Conservation (phyloP, 1,140 invertebrate species). For the Drosophila melanica region DNA sequence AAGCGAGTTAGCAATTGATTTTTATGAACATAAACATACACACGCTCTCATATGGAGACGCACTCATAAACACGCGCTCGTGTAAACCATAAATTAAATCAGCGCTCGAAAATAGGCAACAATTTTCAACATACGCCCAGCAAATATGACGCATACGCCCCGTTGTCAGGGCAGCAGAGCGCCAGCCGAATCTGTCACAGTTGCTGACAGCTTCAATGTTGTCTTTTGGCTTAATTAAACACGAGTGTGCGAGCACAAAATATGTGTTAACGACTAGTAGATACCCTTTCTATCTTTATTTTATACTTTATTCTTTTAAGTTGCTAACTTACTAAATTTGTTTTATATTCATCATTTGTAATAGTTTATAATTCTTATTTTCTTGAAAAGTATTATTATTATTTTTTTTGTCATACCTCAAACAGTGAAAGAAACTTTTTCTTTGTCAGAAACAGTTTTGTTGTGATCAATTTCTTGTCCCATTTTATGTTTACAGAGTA, state of each 20-base stretch:
- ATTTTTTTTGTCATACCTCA: not conserved
- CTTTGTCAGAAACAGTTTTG: not conserved
- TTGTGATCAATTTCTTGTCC: no score
- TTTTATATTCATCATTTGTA: no score
- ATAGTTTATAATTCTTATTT: no score
- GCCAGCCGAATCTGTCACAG: slow-evolving; percentile 35
- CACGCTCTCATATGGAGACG: not conserved
- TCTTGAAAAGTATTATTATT: no score
- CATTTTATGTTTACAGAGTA: slow-evolving; percentile 26
- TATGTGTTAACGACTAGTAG: not conserved
- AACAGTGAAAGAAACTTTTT: not conserved
- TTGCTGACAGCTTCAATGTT: slow-evolving; percentile 45
- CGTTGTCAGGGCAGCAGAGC: not conserved
- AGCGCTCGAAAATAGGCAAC: slow-evolving; percentile 39
- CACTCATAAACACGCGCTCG: no score
- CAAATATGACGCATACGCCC: slow-evolving; percentile 33
- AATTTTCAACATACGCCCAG: slow-evolving; percentile 8
- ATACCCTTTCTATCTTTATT: slow-evolving; percentile 1
- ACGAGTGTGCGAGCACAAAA: not conserved
- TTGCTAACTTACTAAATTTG: no score
- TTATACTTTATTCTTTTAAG: no score
- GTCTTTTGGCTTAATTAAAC: slow-evolving; percentile 67
- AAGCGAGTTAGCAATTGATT: slow-evolving; percentile 32
- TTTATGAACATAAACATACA: not conserved
- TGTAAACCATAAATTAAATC: slow-evolving; percentile 43